A percentile compares a stretch with the other conserved stretches of the same genome.
phyloP scores from a whole-genome alignment of 2,113 vertebrate genomes.

The Sorex fumeus region DNA sequence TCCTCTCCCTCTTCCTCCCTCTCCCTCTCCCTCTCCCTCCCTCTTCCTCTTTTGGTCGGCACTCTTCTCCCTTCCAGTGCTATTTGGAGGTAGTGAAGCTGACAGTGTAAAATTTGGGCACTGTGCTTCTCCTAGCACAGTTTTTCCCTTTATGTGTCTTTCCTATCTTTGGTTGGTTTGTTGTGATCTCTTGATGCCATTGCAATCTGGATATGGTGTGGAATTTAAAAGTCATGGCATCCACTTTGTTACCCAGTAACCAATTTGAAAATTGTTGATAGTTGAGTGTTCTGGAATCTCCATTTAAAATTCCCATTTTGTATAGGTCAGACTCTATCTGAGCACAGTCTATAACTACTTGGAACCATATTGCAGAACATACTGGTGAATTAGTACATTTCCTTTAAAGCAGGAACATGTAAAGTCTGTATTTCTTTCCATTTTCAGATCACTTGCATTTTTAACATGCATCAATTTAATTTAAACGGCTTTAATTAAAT shows the following conservation, averaged over 20 bases:
- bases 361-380: constrained; percentile 66
- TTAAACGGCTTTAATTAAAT: constrained; percentile 70
- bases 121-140: neutral
- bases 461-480: constrained; percentile 70
- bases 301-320: constrained; percentile 34
- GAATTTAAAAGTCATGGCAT: constrained; percentile 1
- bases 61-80: too few relatives aligned
- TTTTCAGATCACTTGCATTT: constrained; percentile 69
- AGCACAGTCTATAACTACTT: constrained; percentile 61
- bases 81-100: neutral
- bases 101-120: neutral
- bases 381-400: constrained; percentile 61
- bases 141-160: neutral
- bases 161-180: neutral
- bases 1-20: too few relatives aligned
- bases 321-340: constrained; percentile 10
- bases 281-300: constrained; percentile 41
- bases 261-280: constrained; percentile 46
- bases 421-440: constrained; percentile 62
- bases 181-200: neutral
- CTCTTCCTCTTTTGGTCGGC: too few relatives aligned
- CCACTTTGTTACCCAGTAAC: neutral
- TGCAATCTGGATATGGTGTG: neutral
- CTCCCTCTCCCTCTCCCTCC: too few relatives aligned
- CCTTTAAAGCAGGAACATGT: constrained; percentile 60